phyloP scores from a whole-genome alignment of 2,113 vertebrate species.

The Calyptomena viridis region DNA sequence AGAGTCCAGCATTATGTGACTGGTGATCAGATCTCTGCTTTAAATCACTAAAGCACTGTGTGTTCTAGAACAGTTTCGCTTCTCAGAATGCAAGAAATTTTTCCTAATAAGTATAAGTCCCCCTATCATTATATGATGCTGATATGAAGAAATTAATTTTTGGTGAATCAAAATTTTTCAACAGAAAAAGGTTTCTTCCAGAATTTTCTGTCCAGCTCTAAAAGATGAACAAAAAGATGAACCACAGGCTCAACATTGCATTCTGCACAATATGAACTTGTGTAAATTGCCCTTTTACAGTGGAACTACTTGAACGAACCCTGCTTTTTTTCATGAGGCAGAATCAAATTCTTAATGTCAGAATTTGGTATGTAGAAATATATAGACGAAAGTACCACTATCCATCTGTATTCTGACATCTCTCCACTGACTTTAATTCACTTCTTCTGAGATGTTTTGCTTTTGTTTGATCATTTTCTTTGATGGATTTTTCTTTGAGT shows the following conservation, averaged over 20 bases:
- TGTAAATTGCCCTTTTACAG: background rate
- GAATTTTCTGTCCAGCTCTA: background rate
- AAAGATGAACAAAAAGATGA: background rate
- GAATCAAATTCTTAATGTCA: background rate
- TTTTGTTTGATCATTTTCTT: background rate
- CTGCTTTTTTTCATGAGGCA: background rate
- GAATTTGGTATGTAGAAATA: background rate
- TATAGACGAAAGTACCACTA: background rate
- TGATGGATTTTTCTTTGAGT: background rate
- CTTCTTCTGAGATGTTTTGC: background rate
- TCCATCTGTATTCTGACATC: background rate
- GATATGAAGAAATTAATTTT: background rate
- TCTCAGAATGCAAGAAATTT: background rate
- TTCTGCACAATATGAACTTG: background rate
- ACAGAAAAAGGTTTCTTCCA: background rate
- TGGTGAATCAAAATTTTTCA: background rate
- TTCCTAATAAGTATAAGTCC: background rate
- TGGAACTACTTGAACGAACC: background rate
- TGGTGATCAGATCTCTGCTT: background rate
- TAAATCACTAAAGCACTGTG: background rate
- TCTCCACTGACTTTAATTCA: background rate
- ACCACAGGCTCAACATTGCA: background rate
- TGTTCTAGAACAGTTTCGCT: background rate
- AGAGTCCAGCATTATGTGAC: background rate
- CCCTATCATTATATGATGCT: background rate